Evolutionary conservation across 92 coral and sea anemone species (phyloP), one percentile per base, ranked within the genome.

Genomic region (Plumapathes pennacea): DNA sequence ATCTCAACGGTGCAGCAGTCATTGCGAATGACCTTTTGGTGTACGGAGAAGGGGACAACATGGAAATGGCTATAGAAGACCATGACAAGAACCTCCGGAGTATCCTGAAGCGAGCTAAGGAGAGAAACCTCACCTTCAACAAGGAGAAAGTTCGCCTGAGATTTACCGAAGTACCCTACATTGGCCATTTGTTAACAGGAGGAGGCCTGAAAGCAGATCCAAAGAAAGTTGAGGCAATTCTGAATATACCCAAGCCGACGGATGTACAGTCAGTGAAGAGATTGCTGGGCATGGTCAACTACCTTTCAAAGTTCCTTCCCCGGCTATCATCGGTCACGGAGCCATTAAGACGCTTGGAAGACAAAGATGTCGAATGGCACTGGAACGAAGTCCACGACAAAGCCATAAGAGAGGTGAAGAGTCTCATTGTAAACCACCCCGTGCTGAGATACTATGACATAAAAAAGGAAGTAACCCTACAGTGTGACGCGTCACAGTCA

Each of bases 181-280:
- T 54, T 11, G 65, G 65, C 39, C 75, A 68, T 27, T 47, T 68
- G 31, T 55, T 54, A 21, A 43, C 65, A 43, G 29, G 64, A 11
- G 56, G 44, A 10, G 65, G 55, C 10, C 50, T 68, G 32, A 54
- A 68, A 68, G 54, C 74, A 18, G 74, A 67, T 53, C 65, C 54
- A 32, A 54, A 66, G 53, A 64, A 64, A 53, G n/a, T n/a, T n/a
- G 64, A 53, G 38, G 64, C 74, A 27, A 27, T 66, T 42, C 28
- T 51, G 50, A 53, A 25, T 26, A 66, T 66, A 63, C 74, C 74
- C 25, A 11, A 67, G 38, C 74, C 64, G 8, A 67, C 54, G 12
- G 63, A 66, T 52, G 64, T 67, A 18, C 64, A 54, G 34, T 26
- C 74, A 39, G 74, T 53, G 15, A 67, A 53, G 74, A 53, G 64